These are phyloP conservation scores for Psylliodes chrysocephalus DNA, from an alignment of 2,888 invertebrate genomes.

Conservation along the genomic window DNA sequence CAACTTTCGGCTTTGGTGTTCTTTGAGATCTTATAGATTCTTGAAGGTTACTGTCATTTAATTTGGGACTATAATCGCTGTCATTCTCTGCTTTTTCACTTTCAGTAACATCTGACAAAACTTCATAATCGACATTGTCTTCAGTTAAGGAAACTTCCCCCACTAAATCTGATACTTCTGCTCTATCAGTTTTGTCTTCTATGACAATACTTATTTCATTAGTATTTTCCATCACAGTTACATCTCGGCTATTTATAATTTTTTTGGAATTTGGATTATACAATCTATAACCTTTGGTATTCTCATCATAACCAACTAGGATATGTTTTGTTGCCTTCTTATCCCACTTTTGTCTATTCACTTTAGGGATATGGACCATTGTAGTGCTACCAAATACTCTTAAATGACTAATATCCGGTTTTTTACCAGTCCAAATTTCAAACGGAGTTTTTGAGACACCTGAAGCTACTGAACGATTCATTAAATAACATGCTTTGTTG, in stretches of 20 bases:
- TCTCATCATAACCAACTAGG: constrained; percentile 47
- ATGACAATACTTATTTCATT: background rate
- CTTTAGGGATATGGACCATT: constrained; percentile 45
- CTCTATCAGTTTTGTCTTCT: constrained; percentile 3
- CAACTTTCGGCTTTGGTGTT: no score
- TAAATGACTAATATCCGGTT: constrained; percentile 45
- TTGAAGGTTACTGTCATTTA: no score
- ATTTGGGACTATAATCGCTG: no score
- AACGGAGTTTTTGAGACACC: constrained; percentile 30
- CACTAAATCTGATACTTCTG: constrained; percentile 30
- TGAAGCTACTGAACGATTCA: constrained; percentile 31
- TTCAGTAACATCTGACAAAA: background rate
- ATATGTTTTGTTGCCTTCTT: constrained; percentile 43
- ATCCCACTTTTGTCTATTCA: constrained; percentile 45
- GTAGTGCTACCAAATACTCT: constrained; percentile 39
- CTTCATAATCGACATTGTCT: no score
- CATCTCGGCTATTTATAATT: constrained; percentile 32
- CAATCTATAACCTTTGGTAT: constrained; percentile 46
- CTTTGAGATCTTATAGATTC: no score
- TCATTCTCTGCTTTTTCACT: no score
- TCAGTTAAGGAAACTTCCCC: no score
- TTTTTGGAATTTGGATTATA: constrained; percentile 29
- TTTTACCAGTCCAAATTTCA: constrained; percentile 36
- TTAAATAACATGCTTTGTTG: constrained; percentile 36
- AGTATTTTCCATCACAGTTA: constrained; percentile 31